A percentile compares a stretch with the other conserved stretches of the same genome.
Conservation (phyloP, 1,140 invertebrate species). For the Grapholita molesta region DNA sequence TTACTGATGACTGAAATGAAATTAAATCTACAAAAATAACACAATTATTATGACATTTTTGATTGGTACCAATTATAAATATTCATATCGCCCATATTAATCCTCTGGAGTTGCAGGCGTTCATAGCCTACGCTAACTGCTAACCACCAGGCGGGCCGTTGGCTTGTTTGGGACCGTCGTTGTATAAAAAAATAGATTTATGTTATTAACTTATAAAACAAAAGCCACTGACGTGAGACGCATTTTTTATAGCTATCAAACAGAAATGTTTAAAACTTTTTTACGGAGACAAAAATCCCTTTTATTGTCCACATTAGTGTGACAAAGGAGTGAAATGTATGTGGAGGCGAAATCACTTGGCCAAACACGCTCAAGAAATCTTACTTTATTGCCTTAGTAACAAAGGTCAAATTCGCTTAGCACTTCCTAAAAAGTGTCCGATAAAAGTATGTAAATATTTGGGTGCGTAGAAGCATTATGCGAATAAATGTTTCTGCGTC, state of each 20-base stretch:
- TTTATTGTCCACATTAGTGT: constrained; percentile 14
- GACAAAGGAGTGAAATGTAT: constrained; percentile 15
- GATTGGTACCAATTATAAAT: no score
- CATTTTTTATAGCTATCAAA: neutral
- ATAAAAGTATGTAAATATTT: constrained; percentile 17
- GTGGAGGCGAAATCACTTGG: neutral
- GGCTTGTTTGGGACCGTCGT: no score
- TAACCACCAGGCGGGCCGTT: no score
- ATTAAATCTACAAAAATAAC: no score
- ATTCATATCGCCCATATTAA: no score
- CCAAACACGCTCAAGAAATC: neutral
- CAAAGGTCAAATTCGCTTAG: neutral
- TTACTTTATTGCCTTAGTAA: neutral
- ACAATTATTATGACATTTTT: no score
- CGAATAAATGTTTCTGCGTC: neutral
- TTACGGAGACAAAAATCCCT: constrained; percentile 13
- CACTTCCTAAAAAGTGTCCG: neutral
- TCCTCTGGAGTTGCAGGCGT: no score
- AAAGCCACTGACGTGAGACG: neutral
- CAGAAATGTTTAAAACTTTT: constrained; percentile 11
- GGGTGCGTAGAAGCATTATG: constrained; percentile 12
- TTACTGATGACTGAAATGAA: no score
- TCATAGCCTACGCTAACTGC: no score
- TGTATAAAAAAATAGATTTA: no score
- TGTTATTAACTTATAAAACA: neutral